Conservation (phyloP, 2,113 vertebrate species). For the Oreochromis niloticus region DNA sequence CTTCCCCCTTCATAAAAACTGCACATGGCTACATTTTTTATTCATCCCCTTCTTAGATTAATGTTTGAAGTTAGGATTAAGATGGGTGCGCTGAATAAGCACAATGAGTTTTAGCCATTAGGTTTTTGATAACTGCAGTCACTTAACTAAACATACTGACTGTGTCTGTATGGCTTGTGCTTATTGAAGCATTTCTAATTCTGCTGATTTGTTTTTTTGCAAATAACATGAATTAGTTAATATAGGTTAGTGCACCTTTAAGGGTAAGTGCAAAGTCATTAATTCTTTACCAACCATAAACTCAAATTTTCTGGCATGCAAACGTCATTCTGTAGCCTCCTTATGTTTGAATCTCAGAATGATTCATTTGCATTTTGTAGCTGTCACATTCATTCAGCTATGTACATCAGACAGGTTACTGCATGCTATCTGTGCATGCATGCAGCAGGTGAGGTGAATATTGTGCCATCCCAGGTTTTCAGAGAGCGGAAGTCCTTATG, state of each 20-base stretch:
- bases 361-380: conserved; percentile 3
- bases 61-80: background rate
- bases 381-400: conserved; percentile 6
- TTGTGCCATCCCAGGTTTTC: background rate
- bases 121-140: background rate
- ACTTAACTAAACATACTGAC: background rate
- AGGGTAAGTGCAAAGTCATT: background rate
- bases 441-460: background rate
- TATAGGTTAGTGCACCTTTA: background rate
- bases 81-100: background rate
- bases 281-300: background rate
- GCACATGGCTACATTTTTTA: background rate
- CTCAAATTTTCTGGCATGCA: background rate
- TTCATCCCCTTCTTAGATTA: background rate
- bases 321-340: background rate
- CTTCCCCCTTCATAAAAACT: background rate
- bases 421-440: background rate
- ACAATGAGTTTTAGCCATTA: background rate
- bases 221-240: background rate
- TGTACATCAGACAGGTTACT: conserved; percentile 15
- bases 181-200: background rate
- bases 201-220: background rate
- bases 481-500: background rate
- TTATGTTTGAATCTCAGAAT: background rate
- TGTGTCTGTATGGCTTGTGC: background rate